Evolutionary conservation across 2,113 vertebrate species (phyloP).

Genomic region (Albula goreensis): DNA sequence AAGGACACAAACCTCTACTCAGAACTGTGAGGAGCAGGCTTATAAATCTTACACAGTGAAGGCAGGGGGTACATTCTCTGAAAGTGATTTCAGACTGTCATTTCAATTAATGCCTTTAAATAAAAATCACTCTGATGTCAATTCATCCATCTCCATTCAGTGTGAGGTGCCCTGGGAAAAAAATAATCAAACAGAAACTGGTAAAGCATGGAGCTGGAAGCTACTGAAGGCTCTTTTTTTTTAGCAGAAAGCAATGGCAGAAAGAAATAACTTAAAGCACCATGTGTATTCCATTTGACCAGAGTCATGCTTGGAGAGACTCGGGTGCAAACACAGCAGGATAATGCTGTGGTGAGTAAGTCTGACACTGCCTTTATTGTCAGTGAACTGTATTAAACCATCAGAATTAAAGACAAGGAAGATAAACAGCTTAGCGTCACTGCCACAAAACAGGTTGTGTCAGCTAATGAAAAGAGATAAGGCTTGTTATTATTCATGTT

Average conservation of each 20-base stretch:
- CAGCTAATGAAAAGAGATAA: slow-evolving; percentile 10
- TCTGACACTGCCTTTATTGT: slow-evolving; percentile 15
- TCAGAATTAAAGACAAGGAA: slow-evolving; percentile 20
- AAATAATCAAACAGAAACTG: background rate
- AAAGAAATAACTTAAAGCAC: slow-evolving; percentile 1
- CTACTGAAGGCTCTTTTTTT: background rate
- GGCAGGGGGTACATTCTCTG: background rate
- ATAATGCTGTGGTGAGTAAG: background rate
- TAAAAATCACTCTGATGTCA: background rate
- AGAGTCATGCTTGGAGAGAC: background rate
- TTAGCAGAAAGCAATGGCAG: background rate
- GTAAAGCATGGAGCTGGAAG: background rate
- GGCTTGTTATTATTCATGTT: slow-evolving; percentile 5
- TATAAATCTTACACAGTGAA: background rate
- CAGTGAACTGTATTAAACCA: slow-evolving; percentile 9
- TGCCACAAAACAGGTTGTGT: background rate
- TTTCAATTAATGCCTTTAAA: slow-evolving; percentile 24
- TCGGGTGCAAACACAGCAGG: background rate
- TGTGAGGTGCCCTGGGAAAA: background rate
- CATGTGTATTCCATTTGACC: background rate
- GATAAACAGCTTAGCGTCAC: slow-evolving; percentile 1
- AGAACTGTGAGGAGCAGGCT: background rate
- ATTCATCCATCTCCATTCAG: background rate
- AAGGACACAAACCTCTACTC: background rate
- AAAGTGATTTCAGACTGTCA: background rate